A percentile compares a stretch with the other conserved stretches of the same genome.
These are phyloP conservation scores for Callyntrura guangdongensis DNA, from an alignment of 2,888 invertebrate species.

Conservation along the genomic window DNA sequence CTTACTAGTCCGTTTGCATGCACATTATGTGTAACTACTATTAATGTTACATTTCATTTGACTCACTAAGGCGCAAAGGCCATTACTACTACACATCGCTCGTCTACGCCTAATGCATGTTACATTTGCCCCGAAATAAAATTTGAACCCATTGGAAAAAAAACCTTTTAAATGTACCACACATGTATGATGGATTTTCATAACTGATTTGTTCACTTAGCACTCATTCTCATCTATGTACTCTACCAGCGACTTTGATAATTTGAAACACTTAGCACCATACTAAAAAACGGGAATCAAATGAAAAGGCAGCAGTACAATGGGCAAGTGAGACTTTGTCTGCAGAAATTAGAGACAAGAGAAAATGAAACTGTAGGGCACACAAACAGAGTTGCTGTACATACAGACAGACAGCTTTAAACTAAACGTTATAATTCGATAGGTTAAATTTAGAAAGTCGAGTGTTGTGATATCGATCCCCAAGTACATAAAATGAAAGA, in stretches of 20 bases:
- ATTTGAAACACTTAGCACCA: conserved; percentile 58
- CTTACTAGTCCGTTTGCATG: not conserved
- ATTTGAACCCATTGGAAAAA: not conserved
- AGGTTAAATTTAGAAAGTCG: too few species aligned
- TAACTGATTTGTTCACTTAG: conserved; percentile 53
- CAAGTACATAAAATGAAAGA: too few species aligned
- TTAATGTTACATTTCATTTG: conserved; percentile 36
- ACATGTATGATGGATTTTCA: not conserved
- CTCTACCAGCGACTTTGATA: conserved; percentile 17
- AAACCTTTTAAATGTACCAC: not conserved
- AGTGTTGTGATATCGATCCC: too few species aligned
- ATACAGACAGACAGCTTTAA: too few species aligned
- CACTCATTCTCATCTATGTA: conserved; percentile 27
- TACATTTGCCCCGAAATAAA: conserved; percentile 10
- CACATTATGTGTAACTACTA: not conserved
- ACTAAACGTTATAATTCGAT: too few species aligned
- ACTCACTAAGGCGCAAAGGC: not conserved
- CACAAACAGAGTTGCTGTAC: too few species aligned
- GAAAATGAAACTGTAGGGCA: too few species aligned
- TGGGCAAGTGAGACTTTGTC: too few species aligned
- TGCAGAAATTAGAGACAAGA: too few species aligned
- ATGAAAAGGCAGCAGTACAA: not conserved
- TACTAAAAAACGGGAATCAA: conserved; percentile 17
- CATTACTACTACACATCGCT: not conserved
- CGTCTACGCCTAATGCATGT: not conserved